Conservation (phyloP, 2,888 invertebrate species). For the Hartigia nigra region DNA sequence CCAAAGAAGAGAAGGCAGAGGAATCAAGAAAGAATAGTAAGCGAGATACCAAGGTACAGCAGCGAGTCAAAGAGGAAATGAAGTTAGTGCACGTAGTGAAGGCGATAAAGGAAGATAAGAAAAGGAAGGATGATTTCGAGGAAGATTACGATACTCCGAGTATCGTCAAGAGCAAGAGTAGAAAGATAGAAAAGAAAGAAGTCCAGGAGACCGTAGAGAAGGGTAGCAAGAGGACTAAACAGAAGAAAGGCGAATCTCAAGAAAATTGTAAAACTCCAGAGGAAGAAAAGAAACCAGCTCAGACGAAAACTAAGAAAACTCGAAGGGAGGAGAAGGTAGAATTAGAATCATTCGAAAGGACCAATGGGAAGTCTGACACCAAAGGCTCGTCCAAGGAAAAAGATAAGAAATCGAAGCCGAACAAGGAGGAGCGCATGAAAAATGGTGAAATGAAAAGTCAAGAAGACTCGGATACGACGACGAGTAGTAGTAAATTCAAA, state of each 20-base stretch:
- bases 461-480: constrained; percentile 68
- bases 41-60: constrained; percentile 43
- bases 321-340: constrained; percentile 44
- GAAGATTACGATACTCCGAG: constrained; percentile 51
- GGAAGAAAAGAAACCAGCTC: constrained; percentile 53
- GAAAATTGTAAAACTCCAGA: constrained; percentile 42
- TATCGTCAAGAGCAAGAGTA: constrained; percentile 53
- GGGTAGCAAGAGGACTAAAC: constrained; percentile 49
- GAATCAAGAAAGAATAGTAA: constrained; percentile 43
- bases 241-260: constrained; percentile 45
- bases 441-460: constrained; percentile 70
- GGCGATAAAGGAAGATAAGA: constrained; percentile 52
- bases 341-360: constrained; percentile 22
- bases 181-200: constrained; percentile 55
- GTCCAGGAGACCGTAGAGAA: constrained; percentile 33
- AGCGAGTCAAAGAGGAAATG: constrained; percentile 44
- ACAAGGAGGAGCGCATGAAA: constrained; percentile 70
- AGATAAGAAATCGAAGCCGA: constrained; percentile 68
- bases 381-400: constrained; percentile 67
- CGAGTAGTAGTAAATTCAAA: constrained; percentile 67
- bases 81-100: constrained; percentile 42
- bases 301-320: constrained; percentile 65
- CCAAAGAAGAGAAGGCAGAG: constrained; percentile 51
- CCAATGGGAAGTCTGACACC: constrained; percentile 56
- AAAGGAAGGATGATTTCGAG: constrained; percentile 57